These are phyloP conservation scores for Naja naja DNA, from an alignment of 2,113 vertebrate species.

Conservation along the genomic window DNA sequence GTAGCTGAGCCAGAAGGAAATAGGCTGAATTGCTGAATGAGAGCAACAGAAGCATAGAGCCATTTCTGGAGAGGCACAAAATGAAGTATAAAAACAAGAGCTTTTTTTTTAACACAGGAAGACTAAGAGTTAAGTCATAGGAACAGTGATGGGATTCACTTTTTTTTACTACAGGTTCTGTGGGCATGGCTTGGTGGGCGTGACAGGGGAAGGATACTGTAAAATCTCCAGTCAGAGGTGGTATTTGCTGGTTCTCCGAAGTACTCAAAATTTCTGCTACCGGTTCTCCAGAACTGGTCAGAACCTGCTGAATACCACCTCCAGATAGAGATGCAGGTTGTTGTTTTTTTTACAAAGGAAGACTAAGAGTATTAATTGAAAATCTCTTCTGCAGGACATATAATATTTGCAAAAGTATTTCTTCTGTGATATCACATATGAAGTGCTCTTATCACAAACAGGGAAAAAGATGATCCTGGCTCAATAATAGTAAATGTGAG, in stretches of 20 bases:
- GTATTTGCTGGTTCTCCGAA: too few species aligned
- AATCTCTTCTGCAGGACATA: conserved; percentile 1
- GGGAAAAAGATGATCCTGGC: neutral
- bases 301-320: too few species aligned
- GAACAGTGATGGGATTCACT: too few species aligned
- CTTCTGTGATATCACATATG: neutral
- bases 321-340: too few species aligned
- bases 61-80: neutral
- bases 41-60: neutral
- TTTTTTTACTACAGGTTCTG: too few species aligned
- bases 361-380: neutral
- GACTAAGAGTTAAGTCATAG: neutral
- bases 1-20: neutral
- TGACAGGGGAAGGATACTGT: too few species aligned
- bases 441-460: neutral
- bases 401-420: conserved; percentile 27
- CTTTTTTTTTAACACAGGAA: neutral
- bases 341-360: neutral
- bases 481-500: neutral
- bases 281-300: too few species aligned
- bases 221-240: too few species aligned
- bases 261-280: too few species aligned
- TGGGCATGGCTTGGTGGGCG: too few species aligned
- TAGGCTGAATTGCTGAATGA: neutral
- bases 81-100: neutral